Evolutionary conservation across 2,113 vertebrate genomes (phyloP).

Genomic region (Clarias batrachus): DNA sequence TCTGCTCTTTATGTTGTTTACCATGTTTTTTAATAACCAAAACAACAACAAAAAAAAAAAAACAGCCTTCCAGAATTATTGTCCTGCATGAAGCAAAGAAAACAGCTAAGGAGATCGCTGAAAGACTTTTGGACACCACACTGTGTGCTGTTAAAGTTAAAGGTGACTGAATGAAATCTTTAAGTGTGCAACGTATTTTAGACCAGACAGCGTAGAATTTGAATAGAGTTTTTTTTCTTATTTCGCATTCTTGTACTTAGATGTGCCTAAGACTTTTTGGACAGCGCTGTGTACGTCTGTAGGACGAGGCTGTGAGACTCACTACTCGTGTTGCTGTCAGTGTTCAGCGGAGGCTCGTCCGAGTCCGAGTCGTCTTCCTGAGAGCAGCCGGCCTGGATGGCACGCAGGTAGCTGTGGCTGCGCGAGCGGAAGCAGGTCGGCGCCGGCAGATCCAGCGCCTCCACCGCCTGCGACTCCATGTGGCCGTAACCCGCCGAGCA

Average conservation of each 20-base stretch:
- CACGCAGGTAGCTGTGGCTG: slow-evolving; percentile 97
- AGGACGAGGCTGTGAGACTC: slow-evolving; percentile 69
- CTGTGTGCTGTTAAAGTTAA: too few species aligned
- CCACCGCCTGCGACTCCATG: slow-evolving; percentile 79
- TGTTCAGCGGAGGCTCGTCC: slow-evolving; percentile 85
- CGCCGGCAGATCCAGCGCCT: slow-evolving; percentile 90
- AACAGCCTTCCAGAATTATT: too few species aligned
- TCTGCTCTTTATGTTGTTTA: not conserved
- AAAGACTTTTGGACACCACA: too few species aligned
- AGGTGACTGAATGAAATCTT: too few species aligned
- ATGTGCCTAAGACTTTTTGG: not conserved
- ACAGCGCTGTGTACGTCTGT: not conserved
- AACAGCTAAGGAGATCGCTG: too few species aligned
- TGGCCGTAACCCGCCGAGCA: slow-evolving; percentile 82
- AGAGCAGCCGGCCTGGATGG: slow-evolving; percentile 97
- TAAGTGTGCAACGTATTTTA: too few species aligned
- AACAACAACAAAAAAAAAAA: too few species aligned
- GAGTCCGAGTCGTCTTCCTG: slow-evolving; percentile 94
- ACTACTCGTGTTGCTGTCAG: slow-evolving; percentile 84
- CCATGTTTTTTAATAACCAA: not conserved
- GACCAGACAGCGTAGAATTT: too few species aligned
- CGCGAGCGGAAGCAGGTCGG: slow-evolving; percentile 95
- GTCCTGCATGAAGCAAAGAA: too few species aligned
- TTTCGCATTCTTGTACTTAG: not conserved
- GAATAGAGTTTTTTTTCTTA: too few species aligned